These are phyloP conservation scores for Ypsolopha sequella DNA, from an alignment of 2,888 invertebrate species.

Conservation along the genomic window DNA sequence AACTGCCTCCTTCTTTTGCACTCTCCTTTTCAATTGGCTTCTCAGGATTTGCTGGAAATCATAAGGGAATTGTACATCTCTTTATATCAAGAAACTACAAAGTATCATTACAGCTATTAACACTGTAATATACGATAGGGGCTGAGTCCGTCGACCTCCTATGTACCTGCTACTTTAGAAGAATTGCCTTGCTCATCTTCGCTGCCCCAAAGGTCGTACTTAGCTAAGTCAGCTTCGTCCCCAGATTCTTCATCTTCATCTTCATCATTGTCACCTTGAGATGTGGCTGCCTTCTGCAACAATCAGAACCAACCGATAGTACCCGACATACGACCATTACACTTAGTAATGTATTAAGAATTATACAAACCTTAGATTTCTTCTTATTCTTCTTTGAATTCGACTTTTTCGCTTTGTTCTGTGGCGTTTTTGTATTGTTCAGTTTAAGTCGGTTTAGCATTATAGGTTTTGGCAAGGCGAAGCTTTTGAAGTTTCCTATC, in stretches of 20 bases:
- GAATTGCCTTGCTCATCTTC: slow-evolving; percentile 65
- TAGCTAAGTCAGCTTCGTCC: slow-evolving; percentile 78
- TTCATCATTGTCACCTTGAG: slow-evolving; percentile 56
- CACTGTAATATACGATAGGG: no score
- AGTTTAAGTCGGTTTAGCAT: slow-evolving; percentile 58
- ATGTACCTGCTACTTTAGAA: slow-evolving; percentile 19
- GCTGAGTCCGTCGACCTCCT: no score
- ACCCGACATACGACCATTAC: background rate
- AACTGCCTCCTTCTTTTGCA: slow-evolving; percentile 25
- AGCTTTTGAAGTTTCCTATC: slow-evolving; percentile 64
- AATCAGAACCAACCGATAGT: slow-evolving; percentile 16
- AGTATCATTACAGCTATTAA: no score
- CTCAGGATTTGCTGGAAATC: slow-evolving; percentile 29
- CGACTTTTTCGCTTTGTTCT: slow-evolving; percentile 30
- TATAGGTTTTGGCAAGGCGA: slow-evolving; percentile 62
- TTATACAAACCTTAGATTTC: slow-evolving; percentile 49
- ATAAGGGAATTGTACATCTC: background rate
- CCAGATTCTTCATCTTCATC: slow-evolving; percentile 74
- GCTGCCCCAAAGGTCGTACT: slow-evolving; percentile 83
- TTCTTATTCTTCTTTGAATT: slow-evolving; percentile 28
- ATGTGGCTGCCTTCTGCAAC: slow-evolving; percentile 36
- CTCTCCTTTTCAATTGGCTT: slow-evolving; percentile 36
- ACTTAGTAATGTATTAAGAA: no score
- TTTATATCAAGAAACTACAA: no score
- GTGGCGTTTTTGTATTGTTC: slow-evolving; percentile 28